phyloP scores from a whole-genome alignment of 2,888 invertebrate species.

The Chaitophorus viminalis region DNA sequence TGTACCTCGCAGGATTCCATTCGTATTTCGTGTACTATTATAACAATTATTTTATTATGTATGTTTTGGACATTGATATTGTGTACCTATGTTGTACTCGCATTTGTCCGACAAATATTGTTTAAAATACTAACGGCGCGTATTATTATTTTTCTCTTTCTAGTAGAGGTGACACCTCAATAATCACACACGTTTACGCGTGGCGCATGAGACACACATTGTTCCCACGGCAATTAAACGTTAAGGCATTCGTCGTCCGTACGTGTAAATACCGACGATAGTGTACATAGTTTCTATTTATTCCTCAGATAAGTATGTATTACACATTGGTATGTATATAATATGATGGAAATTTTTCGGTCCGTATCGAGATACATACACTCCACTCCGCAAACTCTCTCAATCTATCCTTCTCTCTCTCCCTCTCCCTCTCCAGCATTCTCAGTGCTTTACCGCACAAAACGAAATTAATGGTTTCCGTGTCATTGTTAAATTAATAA shows the following conservation, averaged over 20 bases:
- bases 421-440: neutral
- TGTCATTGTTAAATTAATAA: slow-evolving; percentile 61
- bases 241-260: neutral
- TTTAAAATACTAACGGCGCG: neutral
- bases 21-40: neutral
- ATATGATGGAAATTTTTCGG: slow-evolving; percentile 16
- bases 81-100: neutral
- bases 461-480: slow-evolving; percentile 52
- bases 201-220: slow-evolving; percentile 23
- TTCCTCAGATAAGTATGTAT: slow-evolving; percentile 20
- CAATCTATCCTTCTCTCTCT: neutral
- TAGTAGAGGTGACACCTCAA: slow-evolving; percentile 10
- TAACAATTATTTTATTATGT: too few species aligned
- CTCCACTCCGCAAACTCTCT: neutral
- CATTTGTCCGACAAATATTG: neutral
- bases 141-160: neutral
- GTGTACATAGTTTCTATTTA: slow-evolving; percentile 33
- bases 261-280: slow-evolving; percentile 30
- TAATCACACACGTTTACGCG: neutral
- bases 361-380: slow-evolving; percentile 33
- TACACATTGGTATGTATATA: too few species aligned
- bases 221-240: slow-evolving; percentile 58
- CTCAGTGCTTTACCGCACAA: neutral
- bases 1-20: neutral
- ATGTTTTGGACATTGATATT: neutral